Evolutionary conservation across 2,113 vertebrate genomes (phyloP).

Genomic region (Atherinomorus stipes): DNA sequence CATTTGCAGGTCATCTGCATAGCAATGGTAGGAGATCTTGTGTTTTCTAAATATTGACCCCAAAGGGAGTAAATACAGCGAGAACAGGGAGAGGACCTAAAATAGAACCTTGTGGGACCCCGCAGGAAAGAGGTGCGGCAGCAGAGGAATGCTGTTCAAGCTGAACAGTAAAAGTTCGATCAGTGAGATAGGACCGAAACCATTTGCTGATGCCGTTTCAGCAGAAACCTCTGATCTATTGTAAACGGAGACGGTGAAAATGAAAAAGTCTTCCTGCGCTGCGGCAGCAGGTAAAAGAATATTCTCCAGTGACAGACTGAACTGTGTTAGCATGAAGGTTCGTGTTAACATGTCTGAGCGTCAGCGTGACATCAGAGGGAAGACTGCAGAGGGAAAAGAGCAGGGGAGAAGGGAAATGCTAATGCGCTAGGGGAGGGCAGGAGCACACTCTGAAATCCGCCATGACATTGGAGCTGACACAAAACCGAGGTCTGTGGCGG

Average conservation of each 20-base stretch:
- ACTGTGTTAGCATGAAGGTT: constrained; percentile 58
- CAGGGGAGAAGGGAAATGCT: constrained; percentile 43
- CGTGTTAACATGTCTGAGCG: constrained; percentile 69
- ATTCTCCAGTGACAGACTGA: constrained; percentile 54
- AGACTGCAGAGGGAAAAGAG: constrained; percentile 45
- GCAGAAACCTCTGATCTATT: constrained; percentile 55
- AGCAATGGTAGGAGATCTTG: too few species aligned
- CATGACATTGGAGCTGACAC: constrained; percentile 66
- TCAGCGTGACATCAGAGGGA: constrained; percentile 60
- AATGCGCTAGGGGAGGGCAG: constrained; percentile 56
- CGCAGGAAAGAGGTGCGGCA: too few species aligned
- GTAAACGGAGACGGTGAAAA: constrained; percentile 60
- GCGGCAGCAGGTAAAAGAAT: constrained; percentile 60
- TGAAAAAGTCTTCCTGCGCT: constrained; percentile 43
- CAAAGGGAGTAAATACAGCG: too few species aligned
- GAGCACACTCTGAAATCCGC: constrained; percentile 64
- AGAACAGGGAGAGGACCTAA: too few species aligned
- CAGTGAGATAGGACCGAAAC: too few species aligned
- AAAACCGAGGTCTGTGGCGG: constrained; percentile 52
- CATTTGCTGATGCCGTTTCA: too few species aligned
- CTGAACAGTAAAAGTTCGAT: too few species aligned
- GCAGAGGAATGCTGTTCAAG: too few species aligned
- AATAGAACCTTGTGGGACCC: too few species aligned
- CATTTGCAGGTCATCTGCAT: too few species aligned
- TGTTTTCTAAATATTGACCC: too few species aligned